phyloP scores from a whole-genome alignment of 2,113 vertebrate species.

The Caracal caracal region DNA sequence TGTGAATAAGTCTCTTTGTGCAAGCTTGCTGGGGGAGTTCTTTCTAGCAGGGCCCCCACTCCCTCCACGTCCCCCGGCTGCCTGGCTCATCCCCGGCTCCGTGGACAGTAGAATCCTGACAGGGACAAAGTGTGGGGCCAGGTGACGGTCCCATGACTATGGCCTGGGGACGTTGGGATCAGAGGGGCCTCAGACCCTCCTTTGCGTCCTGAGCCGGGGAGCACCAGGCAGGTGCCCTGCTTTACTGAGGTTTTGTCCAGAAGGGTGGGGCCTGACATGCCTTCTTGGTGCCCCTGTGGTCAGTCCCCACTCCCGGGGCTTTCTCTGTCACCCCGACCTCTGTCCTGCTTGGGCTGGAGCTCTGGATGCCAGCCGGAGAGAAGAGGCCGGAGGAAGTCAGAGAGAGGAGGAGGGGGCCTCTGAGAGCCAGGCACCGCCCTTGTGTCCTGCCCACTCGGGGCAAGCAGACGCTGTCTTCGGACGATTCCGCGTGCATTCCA shows the following conservation, averaged over 20 bases:
- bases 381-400: not conserved
- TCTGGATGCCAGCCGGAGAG: not conserved
- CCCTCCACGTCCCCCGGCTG: too few relatives aligned
- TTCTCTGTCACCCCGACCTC: not conserved
- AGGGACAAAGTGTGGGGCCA: not conserved
- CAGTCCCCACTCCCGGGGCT: not conserved
- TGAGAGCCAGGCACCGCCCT: not conserved
- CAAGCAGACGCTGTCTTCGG: not conserved
- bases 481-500: constrained; percentile 42
- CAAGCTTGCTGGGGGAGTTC: not conserved
- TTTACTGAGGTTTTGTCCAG: not conserved
- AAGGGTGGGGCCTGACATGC: not conserved
- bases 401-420: not conserved
- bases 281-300: not conserved
- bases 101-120: not conserved
- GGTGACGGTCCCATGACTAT: accelerated
- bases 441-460: not conserved
- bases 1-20: not conserved
- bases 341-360: not conserved
- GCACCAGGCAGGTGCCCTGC: too few relatives aligned
- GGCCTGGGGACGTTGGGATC: not conserved
- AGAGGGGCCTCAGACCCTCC: not conserved
- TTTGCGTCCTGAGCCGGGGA: not conserved
- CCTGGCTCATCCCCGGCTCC: not conserved
- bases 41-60: not conserved